Percentiles rank a stretch among this genome's conserved stretches.
Evolutionary conservation across 2,113 vertebrate species (phyloP).

Genomic region (Colinus virginianus): DNA sequence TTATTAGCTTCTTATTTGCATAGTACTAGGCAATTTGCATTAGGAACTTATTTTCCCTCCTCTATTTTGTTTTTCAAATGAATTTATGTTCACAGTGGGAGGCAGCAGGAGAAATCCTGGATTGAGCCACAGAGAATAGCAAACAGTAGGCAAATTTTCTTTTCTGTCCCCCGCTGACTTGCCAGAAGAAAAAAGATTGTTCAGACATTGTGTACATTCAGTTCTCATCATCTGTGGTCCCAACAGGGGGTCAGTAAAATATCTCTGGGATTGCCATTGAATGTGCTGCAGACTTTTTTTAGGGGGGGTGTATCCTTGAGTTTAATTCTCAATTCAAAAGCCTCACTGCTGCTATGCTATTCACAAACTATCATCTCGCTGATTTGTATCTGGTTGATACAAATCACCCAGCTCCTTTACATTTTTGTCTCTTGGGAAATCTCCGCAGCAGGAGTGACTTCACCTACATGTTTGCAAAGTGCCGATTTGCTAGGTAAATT

Average conservation of each 20-base stretch:
- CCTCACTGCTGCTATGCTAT: neutral
- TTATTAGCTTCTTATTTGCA: constrained; percentile 26
- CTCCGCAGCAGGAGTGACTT: neutral
- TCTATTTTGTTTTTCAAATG: constrained; percentile 26
- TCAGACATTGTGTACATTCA: neutral
- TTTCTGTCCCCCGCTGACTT: neutral
- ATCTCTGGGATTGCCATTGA: neutral
- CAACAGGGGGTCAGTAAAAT: neutral
- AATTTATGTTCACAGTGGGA: constrained; percentile 5
- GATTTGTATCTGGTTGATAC: neutral
- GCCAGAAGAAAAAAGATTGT: neutral
- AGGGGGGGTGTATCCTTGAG: neutral
- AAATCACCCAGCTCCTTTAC: too few species aligned
- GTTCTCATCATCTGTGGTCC: neutral
- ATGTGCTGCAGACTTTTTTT: neutral
- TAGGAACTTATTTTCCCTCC: neutral
- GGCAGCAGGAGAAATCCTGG: neutral
- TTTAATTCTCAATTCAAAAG: neutral
- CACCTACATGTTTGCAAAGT: neutral
- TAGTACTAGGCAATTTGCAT: constrained; percentile 16
- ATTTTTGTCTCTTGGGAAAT: neutral
- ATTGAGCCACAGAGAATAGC: constrained; percentile 19
- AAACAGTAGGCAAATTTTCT: neutral
- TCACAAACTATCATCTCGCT: neutral
- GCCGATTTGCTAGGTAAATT: too few species aligned